These are phyloP conservation scores for Brienomyrus longianalis DNA, from an alignment of 2,113 vertebrate genomes.

Conservation along the genomic window DNA sequence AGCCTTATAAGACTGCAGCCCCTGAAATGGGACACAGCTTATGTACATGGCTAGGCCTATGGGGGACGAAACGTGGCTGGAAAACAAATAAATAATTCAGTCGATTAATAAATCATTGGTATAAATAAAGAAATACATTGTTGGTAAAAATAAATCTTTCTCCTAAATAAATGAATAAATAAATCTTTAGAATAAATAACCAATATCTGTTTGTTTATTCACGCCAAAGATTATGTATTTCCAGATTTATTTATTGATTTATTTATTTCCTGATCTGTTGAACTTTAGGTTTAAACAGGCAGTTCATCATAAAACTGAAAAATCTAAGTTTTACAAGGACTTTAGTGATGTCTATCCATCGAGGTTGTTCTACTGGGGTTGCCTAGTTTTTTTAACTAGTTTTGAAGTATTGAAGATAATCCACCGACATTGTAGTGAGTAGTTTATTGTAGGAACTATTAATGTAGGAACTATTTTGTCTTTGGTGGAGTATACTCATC, in stretches of 20 bases:
- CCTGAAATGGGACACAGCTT: background rate
- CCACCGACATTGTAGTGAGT: background rate
- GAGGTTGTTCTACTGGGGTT: background rate
- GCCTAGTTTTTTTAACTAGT: background rate
- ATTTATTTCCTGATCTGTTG: background rate
- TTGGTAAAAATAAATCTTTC: background rate
- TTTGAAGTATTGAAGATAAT: background rate
- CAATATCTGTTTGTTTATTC: background rate
- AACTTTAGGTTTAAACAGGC: background rate
- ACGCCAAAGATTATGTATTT: background rate
- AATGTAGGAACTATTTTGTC: background rate
- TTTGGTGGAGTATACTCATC: background rate
- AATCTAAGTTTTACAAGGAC: background rate
- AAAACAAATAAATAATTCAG: background rate
- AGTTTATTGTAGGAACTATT: background rate
- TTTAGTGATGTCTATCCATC: background rate
- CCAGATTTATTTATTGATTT: background rate
- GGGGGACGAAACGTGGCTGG: background rate
- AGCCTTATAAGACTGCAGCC: background rate
- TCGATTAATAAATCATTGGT: background rate
- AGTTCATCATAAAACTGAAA: background rate
- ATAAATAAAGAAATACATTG: background rate
- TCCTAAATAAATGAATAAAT: background rate
- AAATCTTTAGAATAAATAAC: too few relatives aligned
- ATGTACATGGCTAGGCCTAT: background rate